These are phyloP conservation scores for Calypte anna DNA, from an alignment of 2,113 vertebrate genomes.

Conservation along the genomic window DNA sequence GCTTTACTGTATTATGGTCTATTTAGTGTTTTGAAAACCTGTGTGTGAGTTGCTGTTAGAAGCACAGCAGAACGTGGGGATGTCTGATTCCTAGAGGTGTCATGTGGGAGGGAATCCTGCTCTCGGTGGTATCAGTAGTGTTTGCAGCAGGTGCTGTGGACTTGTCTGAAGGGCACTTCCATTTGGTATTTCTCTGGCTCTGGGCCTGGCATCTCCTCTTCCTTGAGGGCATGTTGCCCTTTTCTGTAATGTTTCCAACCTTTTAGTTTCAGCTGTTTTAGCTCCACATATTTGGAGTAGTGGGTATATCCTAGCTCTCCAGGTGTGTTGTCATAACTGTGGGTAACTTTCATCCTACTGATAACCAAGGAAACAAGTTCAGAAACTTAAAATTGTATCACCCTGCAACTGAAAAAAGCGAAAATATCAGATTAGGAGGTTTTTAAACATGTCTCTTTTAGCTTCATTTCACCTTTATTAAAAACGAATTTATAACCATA, in stretches of 20 bases:
- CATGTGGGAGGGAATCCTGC: background rate
- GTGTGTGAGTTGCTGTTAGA: background rate
- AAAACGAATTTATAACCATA: background rate
- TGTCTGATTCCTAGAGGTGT: background rate
- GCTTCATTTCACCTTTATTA: background rate
- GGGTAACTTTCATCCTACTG: background rate
- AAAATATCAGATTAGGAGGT: background rate
- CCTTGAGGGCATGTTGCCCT: background rate
- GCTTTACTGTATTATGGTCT: background rate
- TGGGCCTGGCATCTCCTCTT: background rate
- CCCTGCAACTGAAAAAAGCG: background rate
- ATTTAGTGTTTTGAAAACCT: background rate
- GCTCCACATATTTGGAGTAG: background rate
- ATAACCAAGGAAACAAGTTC: background rate
- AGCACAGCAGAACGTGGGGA: background rate
- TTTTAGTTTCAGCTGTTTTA: background rate
- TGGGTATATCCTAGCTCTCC: background rate
- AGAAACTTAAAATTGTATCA: background rate
- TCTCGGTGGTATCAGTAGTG: background rate
- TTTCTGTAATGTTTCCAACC: background rate
- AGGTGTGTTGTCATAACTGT: accelerated
- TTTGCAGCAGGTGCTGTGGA: background rate
- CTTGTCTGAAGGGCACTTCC: background rate
- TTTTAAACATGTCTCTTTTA: background rate
- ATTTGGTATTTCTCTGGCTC: background rate